Conservation (phyloP, 2,113 vertebrate genomes). For the Callaeas wilsoni region DNA sequence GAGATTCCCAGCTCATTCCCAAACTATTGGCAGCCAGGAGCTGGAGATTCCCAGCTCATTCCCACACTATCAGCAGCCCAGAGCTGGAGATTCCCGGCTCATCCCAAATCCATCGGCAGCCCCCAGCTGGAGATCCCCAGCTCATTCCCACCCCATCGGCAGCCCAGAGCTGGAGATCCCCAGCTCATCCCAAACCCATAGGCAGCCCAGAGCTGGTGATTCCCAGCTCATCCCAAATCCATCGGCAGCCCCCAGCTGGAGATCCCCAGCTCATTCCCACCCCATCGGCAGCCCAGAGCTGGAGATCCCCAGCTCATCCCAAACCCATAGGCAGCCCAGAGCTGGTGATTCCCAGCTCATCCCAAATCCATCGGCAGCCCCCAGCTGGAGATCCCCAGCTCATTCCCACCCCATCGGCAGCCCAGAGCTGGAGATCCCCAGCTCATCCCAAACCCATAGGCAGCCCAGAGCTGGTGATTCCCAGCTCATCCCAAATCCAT, state of each 20-base stretch:
- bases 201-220: background rate
- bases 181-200: background rate
- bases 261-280: background rate
- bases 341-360: background rate
- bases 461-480: too few species aligned
- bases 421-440: background rate
- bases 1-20: background rate
- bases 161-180: background rate
- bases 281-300: too few species aligned
- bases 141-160: fast-evolving
- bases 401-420: background rate
- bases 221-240: background rate
- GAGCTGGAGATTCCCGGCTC: background rate
- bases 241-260: background rate
- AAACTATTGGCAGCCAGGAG: background rate
- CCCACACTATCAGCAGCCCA: background rate
- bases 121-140: background rate
- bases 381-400: background rate
- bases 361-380: fast-evolving
- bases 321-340: fast-evolving
- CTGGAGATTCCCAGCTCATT: background rate
- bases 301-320: background rate
- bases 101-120: too few species aligned
- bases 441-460: background rate
- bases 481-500: background rate